Base-by-base conservation (phyloP, 1,140 invertebrate species). In the Tetranychus urticae region DNA sequence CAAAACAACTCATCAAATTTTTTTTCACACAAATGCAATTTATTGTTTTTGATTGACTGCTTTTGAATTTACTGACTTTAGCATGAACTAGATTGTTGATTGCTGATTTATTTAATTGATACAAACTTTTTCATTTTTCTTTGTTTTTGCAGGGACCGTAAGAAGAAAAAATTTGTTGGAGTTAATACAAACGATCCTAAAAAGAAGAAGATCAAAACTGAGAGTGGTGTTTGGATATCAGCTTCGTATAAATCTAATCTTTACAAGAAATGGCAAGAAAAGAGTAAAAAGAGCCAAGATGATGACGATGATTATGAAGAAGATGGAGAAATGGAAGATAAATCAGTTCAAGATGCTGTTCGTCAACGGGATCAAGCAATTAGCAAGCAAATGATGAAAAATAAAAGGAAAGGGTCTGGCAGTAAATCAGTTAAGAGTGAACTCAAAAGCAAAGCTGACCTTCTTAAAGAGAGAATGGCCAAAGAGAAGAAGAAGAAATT, bases 221-320 rank as follows among this genome's bases (percentile, higher is more conserved):
- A 98, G 74, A 90, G 87, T 60, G 93, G 93, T 10, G 81, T 79
- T 1, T 88, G 87, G 81, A 91, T 98, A 66, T 81, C 89, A 2
- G 88, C 91, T 1, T 84, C 86, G 0, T 97, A 88, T 71, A 94
- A 94, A 73, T 84, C 85, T 56, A 83, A 90, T 64, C 76, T 83
- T 63, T 97, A 96, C 71, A 79, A 80, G 56, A 77, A 82, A 46
- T 97, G 91, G 91, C 82, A 85, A 66, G 57, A 58, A 31, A 23
- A 34, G 14, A 58, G 33, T 46, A 58, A 45, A 46, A 13, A 8
- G 6, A n/a, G 36, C 8, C 14, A 34, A 36, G 31, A 56, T 36
- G 55, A 56, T 2, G 35, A 56, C 2, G 55, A 56, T 35, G 55
- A 35, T 14, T 14, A 14, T 37, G 55, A 56, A 52, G 50, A 52